These are phyloP conservation scores for Pomatostomus ruficeps DNA, from an alignment of 2,113 vertebrate genomes.

Conservation along the genomic window DNA sequence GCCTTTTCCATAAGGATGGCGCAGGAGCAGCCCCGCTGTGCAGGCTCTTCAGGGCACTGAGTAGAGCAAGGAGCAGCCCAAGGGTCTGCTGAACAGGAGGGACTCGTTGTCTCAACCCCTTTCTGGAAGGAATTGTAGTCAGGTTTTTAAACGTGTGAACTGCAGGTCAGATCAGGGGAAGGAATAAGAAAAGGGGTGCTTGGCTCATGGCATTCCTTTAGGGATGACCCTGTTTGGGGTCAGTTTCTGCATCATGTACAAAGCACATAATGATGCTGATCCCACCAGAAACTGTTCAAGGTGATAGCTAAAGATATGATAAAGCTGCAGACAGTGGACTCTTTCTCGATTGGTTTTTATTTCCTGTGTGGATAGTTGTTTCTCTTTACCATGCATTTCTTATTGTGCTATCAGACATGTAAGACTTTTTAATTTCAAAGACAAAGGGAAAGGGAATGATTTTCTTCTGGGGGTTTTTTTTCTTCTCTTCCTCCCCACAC, in stretches of 20 bases:
- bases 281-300: not conserved
- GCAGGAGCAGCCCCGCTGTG: not conserved
- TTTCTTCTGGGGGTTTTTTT: not conserved
- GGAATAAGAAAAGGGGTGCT: not conserved
- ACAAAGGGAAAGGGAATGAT: not conserved
- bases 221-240: not conserved
- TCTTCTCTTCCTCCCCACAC: rapidly evolving
- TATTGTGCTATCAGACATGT: not conserved
- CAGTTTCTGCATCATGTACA: not conserved
- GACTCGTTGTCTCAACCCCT: not conserved
- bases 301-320: not conserved
- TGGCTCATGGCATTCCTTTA: not conserved
- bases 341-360: not conserved
- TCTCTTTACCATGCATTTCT: not conserved
- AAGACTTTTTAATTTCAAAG: not conserved
- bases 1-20: not conserved
- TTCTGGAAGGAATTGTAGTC: not conserved
- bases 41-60: not conserved
- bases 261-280: not conserved
- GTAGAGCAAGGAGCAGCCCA: too few species aligned
- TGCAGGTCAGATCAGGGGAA: not conserved
- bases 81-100: not conserved
- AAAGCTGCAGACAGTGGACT: not conserved
- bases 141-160: not conserved
- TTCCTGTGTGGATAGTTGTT: not conserved